Conservation (phyloP, 2,888 invertebrate genomes). For the Tenthredo distinguenda region DNA sequence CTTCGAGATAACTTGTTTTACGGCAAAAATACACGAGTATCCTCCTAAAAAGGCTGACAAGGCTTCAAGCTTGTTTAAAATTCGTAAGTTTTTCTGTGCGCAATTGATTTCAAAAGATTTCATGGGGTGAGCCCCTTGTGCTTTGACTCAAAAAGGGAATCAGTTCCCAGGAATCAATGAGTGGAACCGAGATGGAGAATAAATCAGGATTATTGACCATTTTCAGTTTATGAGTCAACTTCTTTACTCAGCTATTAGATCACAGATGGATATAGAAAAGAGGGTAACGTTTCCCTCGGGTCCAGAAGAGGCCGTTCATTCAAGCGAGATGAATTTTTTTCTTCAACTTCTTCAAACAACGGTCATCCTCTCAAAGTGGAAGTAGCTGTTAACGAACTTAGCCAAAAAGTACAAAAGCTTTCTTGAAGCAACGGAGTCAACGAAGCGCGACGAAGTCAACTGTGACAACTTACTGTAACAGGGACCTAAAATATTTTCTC, state of each 20-base stretch:
- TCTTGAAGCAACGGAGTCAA: slow-evolving; percentile 24
- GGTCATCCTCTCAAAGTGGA: slow-evolving; percentile 40
- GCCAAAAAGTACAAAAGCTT: slow-evolving; percentile 35
- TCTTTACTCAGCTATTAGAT: slow-evolving; percentile 7
- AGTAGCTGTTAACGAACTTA: slow-evolving; percentile 42
- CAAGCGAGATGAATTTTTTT: slow-evolving; percentile 14
- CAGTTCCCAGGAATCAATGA: not conserved
- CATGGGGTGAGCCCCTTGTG: not conserved
- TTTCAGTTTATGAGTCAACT: not conserved
- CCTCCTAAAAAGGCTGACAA: not conserved
- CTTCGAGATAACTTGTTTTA: not conserved
- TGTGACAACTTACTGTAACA: slow-evolving; percentile 35
- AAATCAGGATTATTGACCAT: slow-evolving; percentile 4
- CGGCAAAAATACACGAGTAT: not conserved
- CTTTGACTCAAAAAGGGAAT: not conserved
- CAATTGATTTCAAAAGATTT: not conserved
- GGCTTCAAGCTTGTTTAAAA: not conserved
- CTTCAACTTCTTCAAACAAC: slow-evolving; percentile 34
- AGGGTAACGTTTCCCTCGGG: not conserved
- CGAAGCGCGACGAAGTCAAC: slow-evolving; percentile 40
- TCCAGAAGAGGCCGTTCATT: not conserved
- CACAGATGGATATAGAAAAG: slow-evolving; percentile 3
- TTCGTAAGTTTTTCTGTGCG: not conserved
- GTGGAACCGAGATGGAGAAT: not conserved
- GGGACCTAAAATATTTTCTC: slow-evolving; percentile 18